Base-by-base conservation (phyloP, 2,888 invertebrate species). In the Drosophila mulleri region DNA sequence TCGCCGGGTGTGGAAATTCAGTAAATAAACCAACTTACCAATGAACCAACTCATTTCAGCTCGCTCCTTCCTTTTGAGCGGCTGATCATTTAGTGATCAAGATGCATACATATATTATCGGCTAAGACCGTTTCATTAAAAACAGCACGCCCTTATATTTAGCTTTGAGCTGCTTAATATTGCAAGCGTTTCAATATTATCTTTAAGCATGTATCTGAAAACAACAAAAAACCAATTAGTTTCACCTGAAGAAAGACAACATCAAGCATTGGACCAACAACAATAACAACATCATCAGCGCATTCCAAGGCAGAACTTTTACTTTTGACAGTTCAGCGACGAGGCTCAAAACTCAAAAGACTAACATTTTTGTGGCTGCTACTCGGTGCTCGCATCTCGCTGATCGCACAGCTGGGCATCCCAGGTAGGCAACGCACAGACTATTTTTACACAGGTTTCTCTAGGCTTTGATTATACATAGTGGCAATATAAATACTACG, bases 291-390 rank as follows among this genome's bases (percentile, higher is more conserved):
- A 58, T 64, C 32, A 54, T 50, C 80, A 50, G 39, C 77, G 60
- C 78, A 86, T 88, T 81, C 84, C 83, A 72, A 69, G 60, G 57
- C 67, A 87, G 79, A 89, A 87, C 89, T 84, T 89, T 84, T 84
- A 84, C 83, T 84, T 84, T 84, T 84, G 82, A 76, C 79, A 80
- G 70, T 72, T 71, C 59, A 58, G 67, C 73, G 62, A 47, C 57
- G 66, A 50, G 69, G 69, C 59, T 60, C 53, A 58, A 73, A 73
- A 54, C 65, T 72, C 62, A 67, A 61, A 65, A 65, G 61, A 72
- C 48, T 71, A 76, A 29, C 76, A 54, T 62, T 61, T 61, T 61
- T 61, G 54, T 62, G 64, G 48, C 54, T 64, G 48, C 53, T 39
- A 23, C 18, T 35, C 35, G 59, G 18, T 59, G 71, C 48, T 54